A percentile compares a stretch with the other conserved stretches of the same genome.
Conservation (phyloP, 2,797 vertebrate genomes). For the Spheniscus humboldti region DNA sequence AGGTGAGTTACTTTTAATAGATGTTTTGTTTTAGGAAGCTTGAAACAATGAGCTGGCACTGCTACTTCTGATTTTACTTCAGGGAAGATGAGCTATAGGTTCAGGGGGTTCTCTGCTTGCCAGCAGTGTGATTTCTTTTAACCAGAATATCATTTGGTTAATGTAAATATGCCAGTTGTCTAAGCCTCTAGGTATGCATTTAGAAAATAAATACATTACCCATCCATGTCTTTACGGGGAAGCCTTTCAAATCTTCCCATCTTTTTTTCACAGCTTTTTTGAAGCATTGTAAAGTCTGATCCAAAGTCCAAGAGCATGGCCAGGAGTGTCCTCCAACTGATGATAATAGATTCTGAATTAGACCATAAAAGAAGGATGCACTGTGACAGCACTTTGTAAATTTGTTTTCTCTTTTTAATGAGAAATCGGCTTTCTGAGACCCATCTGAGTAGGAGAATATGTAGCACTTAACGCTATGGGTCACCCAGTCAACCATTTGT, state of each 20-base stretch:
- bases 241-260: neutral
- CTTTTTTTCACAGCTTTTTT: neutral
- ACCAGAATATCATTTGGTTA: neutral
- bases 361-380: neutral
- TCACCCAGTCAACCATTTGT: neutral
- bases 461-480: rapidly evolving
- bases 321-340: neutral
- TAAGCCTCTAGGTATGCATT: neutral
- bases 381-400: neutral
- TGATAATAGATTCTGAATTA: neutral
- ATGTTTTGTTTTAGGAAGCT: conserved; percentile 22
- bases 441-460: neutral
- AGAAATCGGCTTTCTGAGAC: neutral
- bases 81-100: neutral
- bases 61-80: neutral
- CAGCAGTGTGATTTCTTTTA: neutral
- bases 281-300: neutral
- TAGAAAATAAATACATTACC: neutral
- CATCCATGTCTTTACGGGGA: neutral
- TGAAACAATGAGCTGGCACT: neutral
- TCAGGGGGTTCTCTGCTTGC: neutral
- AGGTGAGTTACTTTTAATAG: conserved; percentile 30
- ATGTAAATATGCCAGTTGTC: neutral
- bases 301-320: neutral
- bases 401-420: neutral